These are phyloP conservation scores for Typhlichthys subterraneus DNA, from an alignment of 2,797 vertebrate genomes.

Conservation along the genomic window DNA sequence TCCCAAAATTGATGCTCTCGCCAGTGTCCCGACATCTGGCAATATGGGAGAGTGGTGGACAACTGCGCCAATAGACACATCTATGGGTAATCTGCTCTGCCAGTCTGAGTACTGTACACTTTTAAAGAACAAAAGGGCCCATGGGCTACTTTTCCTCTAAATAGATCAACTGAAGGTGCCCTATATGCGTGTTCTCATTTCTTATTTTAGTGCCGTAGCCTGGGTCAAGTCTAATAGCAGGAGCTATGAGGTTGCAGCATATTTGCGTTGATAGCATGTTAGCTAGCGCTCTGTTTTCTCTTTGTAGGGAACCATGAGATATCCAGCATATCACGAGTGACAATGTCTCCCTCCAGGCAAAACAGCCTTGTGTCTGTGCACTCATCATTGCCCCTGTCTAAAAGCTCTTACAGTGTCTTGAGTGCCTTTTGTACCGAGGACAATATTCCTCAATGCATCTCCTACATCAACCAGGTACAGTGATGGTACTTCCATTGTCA, in stretches of 20 bases:
- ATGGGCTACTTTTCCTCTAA: conserved; percentile 16
- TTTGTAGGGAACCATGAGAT: conserved; percentile 71
- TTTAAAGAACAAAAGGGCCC: conserved; percentile 31
- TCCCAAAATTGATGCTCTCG: conserved; percentile 68
- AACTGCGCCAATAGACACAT: conserved; percentile 79
- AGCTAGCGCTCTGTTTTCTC: conserved; percentile 16
- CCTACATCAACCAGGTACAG: conserved; percentile 91
- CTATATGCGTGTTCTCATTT: conserved; percentile 59
- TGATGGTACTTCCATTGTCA: background rate
- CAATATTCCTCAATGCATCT: conserved; percentile 87
- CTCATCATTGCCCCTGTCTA: conserved; percentile 78
- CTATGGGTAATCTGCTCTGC: conserved; percentile 74
- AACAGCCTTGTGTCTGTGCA: conserved; percentile 76
- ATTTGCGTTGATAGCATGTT: background rate
- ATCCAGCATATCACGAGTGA: conserved; percentile 83
- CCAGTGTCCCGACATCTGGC: conserved; percentile 70
- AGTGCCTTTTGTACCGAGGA: conserved; percentile 94
- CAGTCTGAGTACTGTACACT: conserved; percentile 2
- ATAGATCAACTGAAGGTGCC: conserved; percentile 40
- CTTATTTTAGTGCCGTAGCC: conserved; percentile 55
- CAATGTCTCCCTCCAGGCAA: conserved; percentile 81
- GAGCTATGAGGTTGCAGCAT: background rate
- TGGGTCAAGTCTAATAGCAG: conserved; percentile 29
- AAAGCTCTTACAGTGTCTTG: conserved; percentile 79
- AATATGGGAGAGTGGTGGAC: conserved; percentile 93